A percentile compares a stretch with the other conserved stretches of the same genome.
Conservation (phyloP, 2,113 vertebrate species). For the Halcyon senegalensis region DNA sequence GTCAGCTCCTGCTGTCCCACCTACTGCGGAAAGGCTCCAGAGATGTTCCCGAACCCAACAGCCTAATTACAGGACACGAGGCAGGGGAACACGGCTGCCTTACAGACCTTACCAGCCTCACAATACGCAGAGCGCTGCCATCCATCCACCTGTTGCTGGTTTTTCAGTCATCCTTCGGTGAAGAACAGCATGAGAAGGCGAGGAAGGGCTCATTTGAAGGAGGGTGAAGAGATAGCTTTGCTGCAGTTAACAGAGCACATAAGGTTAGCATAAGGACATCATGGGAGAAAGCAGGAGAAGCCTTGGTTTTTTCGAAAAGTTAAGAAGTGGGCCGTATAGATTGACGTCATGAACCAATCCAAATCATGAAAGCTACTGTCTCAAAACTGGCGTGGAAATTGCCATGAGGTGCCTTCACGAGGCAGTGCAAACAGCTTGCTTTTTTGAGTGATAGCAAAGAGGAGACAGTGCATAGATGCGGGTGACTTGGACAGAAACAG, state of each 20-base stretch:
- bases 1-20: accelerated
- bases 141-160: neutral
- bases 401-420: neutral
- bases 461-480: neutral
- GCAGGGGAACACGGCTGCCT: accelerated
- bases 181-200: neutral
- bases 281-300: neutral
- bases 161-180: neutral
- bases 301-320: neutral
- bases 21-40: accelerated
- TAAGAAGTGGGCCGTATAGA: neutral
- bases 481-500: neutral
- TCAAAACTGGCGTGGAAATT: neutral
- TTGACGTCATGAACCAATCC: accelerated
- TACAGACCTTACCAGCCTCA: accelerated
- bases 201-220: neutral
- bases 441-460: neutral
- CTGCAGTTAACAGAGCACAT: neutral
- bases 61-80: accelerated
- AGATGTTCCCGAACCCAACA: accelerated
- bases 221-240: neutral
- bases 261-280: neutral
- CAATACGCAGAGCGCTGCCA: accelerated
- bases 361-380: neutral
- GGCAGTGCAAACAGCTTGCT: neutral